phyloP scores from a whole-genome alignment of 37 sponge, comb jelly and placozoan species.

The Theonella swinhoei region DNA sequence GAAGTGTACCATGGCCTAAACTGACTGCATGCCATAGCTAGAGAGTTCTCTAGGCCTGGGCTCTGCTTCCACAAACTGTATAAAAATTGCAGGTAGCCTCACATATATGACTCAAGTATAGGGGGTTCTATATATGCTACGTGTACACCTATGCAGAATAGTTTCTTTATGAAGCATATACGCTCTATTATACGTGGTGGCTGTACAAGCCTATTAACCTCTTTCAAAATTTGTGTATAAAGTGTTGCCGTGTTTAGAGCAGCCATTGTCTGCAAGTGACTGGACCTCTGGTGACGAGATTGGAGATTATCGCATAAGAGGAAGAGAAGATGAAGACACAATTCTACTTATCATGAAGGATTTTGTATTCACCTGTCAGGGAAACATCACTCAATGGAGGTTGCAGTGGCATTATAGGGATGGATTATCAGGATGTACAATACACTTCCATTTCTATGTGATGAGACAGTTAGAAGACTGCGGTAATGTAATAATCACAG shows the following conservation, averaged over 20 bases:
- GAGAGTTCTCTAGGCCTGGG: too few species aligned
- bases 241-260: neutral
- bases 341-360: neutral
- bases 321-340: neutral
- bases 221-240: too few species aligned
- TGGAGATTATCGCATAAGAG: neutral
- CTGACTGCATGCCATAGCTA: too few species aligned
- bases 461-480: neutral
- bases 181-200: too few species aligned
- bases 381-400: neutral
- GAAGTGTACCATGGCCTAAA: too few species aligned
- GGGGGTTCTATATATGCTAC: too few species aligned
- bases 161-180: too few species aligned
- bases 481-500: neutral
- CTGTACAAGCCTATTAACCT: too few species aligned
- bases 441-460: neutral
- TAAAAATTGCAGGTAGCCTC: too few species aligned
- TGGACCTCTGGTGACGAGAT: neutral
- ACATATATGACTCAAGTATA: too few species aligned
- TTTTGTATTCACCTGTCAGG: neutral
- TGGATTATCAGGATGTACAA: neutral
- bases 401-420: neutral
- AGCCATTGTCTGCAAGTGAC: neutral
- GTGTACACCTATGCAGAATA: too few species aligned
- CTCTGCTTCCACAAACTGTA: too few species aligned